A percentile compares a stretch with the other conserved stretches of the same genome.
Evolutionary conservation across 2,888 invertebrate genomes (phyloP).

Genomic region (Diadromus collaris): DNA sequence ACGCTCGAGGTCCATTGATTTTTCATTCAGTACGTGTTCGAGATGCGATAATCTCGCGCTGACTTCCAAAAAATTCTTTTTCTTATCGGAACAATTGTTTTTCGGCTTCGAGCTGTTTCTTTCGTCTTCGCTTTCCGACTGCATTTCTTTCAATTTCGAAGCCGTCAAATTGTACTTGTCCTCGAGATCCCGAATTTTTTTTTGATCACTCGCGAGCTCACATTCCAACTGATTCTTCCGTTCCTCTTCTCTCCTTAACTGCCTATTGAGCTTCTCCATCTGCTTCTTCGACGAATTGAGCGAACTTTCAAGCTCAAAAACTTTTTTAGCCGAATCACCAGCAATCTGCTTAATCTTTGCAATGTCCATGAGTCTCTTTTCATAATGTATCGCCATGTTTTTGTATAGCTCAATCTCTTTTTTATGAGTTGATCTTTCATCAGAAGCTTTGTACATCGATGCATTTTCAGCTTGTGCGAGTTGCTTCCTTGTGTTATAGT

Average conservation of each 20-base stretch:
- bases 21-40: slow-evolving; percentile 86
- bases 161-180: slow-evolving; percentile 81
- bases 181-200: slow-evolving; percentile 80
- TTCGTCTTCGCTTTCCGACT: slow-evolving; percentile 82
- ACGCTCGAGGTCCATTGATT: slow-evolving; percentile 85
- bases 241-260: slow-evolving; percentile 88
- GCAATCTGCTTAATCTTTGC: slow-evolving; percentile 82
- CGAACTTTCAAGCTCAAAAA: slow-evolving; percentile 87
- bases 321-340: slow-evolving; percentile 85
- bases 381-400: slow-evolving; percentile 80
- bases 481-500: slow-evolving; percentile 83
- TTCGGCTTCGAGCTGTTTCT: slow-evolving; percentile 79
- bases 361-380: slow-evolving; percentile 81
- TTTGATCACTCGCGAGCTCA: slow-evolving; percentile 83
- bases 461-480: slow-evolving; percentile 81
- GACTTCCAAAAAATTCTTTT: slow-evolving; percentile 84
- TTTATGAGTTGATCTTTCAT: slow-evolving; percentile 76
- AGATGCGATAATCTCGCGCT: slow-evolving; percentile 86
- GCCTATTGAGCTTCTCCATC: slow-evolving; percentile 87
- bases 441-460: slow-evolving; percentile 67
- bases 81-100: slow-evolving; percentile 82
- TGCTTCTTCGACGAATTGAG: slow-evolving; percentile 88
- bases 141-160: slow-evolving; percentile 76
- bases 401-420: slow-evolving; percentile 79
- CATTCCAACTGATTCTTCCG: slow-evolving; percentile 86